These are phyloP conservation scores for Pelmatolapia mariae DNA, from an alignment of 2,113 vertebrate species.

Conservation along the genomic window DNA sequence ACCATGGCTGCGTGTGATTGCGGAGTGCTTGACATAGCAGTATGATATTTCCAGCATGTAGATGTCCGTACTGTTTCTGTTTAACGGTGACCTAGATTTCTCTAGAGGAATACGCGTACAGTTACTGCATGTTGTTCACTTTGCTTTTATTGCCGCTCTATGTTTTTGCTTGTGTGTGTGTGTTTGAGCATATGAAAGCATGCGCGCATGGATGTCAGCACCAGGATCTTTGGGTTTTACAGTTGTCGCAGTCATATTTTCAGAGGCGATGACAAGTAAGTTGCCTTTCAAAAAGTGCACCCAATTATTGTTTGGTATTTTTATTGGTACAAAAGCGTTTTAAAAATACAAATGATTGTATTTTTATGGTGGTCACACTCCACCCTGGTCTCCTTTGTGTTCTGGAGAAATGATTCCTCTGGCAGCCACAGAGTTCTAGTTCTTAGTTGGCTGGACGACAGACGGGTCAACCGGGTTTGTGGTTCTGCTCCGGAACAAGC, in stretches of 20 bases:
- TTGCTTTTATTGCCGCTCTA: conserved; percentile 1
- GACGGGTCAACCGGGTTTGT: conserved; percentile 56
- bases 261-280: conserved; percentile 50
- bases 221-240: conserved; percentile 42
- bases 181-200: not conserved
- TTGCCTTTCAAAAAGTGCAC: conserved; percentile 18
- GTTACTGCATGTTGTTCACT: conserved; percentile 36
- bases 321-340: conserved; percentile 59
- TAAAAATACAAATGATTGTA: conserved; percentile 58
- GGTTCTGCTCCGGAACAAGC: conserved; percentile 53
- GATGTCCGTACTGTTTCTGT: conserved; percentile 11
- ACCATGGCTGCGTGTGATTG: not conserved
- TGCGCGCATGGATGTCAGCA: not conserved
- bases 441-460: conserved; percentile 49
- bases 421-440: conserved; percentile 44
- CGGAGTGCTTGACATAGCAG: not conserved
- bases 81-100: conserved; percentile 52
- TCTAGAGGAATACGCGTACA: conserved; percentile 9
- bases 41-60: conserved; percentile 3
- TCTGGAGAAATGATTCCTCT: conserved; percentile 46
- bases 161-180: not conserved
- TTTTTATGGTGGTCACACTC: conserved; percentile 53
- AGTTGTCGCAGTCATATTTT: conserved; percentile 46
- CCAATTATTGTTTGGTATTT: conserved; percentile 59
- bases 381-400: conserved; percentile 47